Evolutionary conservation across 2,888 invertebrate genomes (phyloP).

Genomic region (Agonopterix arenella): DNA sequence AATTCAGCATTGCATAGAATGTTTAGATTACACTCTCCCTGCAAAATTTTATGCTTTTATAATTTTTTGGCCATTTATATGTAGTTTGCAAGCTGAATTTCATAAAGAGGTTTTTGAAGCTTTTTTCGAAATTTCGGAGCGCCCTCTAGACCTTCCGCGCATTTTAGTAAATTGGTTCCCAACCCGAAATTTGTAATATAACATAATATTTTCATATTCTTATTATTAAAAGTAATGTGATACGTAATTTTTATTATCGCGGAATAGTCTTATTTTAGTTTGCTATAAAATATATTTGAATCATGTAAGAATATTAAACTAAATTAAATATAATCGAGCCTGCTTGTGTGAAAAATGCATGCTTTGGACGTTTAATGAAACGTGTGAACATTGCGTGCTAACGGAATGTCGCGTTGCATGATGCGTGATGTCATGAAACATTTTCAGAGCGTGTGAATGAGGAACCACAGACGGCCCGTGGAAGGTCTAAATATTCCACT

Average conservation of each 20-base stretch:
- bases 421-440: constrained; percentile 72
- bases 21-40: constrained; percentile 43
- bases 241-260: constrained; percentile 3
- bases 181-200: background rate
- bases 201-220: background rate
- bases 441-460: constrained; percentile 91
- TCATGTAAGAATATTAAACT: background rate
- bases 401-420: constrained; percentile 29
- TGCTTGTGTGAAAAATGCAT: constrained; percentile 50
- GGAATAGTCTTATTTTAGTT: constrained; percentile 12
- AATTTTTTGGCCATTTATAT: constrained; percentile 42
- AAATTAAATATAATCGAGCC: constrained; percentile 19
- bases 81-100: constrained; percentile 46
- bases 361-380: constrained; percentile 21
- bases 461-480: constrained; percentile 86
- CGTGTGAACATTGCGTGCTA: constrained; percentile 2
- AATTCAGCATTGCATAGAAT: constrained; percentile 58
- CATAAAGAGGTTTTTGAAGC: constrained; percentile 39
- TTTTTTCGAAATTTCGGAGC: constrained; percentile 50
- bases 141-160: constrained; percentile 68
- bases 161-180: constrained; percentile 50
- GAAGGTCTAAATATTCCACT: constrained; percentile 89
- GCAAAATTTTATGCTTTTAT: constrained; percentile 51
- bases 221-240: constrained; percentile 9
- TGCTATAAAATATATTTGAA: constrained; percentile 6